A percentile compares a stretch with the other conserved stretches of the same genome.
Evolutionary conservation across 2,888 invertebrate genomes (phyloP).

Genomic region (Deroplatys truncata): DNA sequence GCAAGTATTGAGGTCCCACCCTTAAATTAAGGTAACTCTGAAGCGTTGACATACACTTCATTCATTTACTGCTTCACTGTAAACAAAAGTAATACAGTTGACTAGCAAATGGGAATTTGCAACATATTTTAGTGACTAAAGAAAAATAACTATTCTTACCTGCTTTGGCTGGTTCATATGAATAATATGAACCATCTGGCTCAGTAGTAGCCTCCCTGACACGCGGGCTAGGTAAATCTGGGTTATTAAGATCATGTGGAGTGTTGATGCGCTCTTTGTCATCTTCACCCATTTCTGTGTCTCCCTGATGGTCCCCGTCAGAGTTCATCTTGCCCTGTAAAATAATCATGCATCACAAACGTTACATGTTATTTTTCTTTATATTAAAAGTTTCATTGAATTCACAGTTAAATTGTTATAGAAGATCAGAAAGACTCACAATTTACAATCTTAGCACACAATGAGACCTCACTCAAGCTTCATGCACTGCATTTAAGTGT

Average conservation of each 20-base stretch:
- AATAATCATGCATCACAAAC: not conserved
- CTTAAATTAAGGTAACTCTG: no score
- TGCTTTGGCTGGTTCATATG: constrained; percentile 36
- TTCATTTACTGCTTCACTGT: no score
- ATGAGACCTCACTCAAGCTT: no score
- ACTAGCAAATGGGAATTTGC: no score
- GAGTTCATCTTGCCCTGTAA: not conserved
- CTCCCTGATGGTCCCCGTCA: not conserved
- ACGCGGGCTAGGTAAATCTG: constrained; percentile 39
- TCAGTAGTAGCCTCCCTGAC: constrained; percentile 37
- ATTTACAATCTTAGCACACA: not conserved
- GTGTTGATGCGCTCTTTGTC: constrained; percentile 13
- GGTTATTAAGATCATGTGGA: constrained; percentile 9
- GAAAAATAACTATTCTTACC: not conserved
- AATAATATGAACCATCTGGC: constrained; percentile 37
- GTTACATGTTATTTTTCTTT: not conserved
- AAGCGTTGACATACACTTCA: no score
- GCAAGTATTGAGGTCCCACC: no score
- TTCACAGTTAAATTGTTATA: not conserved
- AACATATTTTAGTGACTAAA: no score
- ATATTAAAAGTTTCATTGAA: not conserved
- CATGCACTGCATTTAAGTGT: no score
- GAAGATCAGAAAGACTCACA: not conserved
- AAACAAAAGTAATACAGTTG: no score
- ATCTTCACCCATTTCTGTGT: constrained; percentile 12